Percentiles rank a stretch among this genome's conserved stretches.
These are phyloP conservation scores for Exocentrus adspersus DNA, from an alignment of 2,888 invertebrate genomes.

Conservation along the genomic window DNA sequence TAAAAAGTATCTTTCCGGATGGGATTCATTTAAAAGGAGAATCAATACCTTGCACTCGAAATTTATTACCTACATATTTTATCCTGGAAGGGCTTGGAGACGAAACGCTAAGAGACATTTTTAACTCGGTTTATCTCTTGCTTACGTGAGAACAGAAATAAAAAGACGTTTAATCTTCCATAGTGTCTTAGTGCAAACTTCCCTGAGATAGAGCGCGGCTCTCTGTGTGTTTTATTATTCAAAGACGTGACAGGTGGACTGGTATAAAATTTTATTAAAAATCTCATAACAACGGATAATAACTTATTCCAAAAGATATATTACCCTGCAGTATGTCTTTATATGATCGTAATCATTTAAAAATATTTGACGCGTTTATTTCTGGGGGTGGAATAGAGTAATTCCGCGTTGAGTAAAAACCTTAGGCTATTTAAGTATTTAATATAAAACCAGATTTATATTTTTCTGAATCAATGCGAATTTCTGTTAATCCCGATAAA, in stretches of 20 bases:
- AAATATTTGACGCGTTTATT: not conserved
- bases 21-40: conserved; percentile 30
- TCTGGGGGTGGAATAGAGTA: no score
- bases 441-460: no score
- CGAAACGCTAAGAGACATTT: conserved; percentile 30
- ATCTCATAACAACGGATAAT: not conserved
- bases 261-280: conserved; percentile 1
- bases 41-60: conserved; percentile 31
- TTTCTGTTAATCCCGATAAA: no score
- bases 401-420: no score
- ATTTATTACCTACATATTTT: conserved; percentile 34
- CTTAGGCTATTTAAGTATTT: no score
- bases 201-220: not conserved
- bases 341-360: not conserved
- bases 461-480: no score
- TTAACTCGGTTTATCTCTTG: conserved; percentile 31
- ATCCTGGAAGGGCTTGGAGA: conserved; percentile 26
- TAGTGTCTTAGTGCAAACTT: conserved; percentile 14
- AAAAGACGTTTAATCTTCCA: conserved; percentile 31
- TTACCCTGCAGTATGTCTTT: not conserved
- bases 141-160: conserved; percentile 33
- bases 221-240: conserved; percentile 3
- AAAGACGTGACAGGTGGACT: not conserved
- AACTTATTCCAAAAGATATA: not conserved
- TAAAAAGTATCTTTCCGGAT: conserved; percentile 33